Evolutionary conservation across 2,888 invertebrate species (phyloP).

Genomic region (Dioctria rufipes): DNA sequence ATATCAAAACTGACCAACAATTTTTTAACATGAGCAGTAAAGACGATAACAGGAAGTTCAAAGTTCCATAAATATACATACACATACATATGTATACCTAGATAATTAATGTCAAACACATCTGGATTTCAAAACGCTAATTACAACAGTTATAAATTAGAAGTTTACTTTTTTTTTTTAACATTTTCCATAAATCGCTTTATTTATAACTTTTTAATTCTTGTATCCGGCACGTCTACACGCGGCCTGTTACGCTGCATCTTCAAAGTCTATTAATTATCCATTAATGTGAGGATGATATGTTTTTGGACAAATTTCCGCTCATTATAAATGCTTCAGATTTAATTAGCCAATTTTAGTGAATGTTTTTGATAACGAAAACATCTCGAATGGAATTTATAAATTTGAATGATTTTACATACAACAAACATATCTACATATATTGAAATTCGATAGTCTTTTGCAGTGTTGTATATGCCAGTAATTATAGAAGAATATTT

Average conservation of each 20-base stretch:
- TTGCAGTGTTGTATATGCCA: too few relatives aligned
- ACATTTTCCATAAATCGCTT: conserved; percentile 21
- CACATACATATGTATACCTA: too few relatives aligned
- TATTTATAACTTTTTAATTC: conserved; percentile 21
- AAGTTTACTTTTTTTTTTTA: conserved; percentile 14
- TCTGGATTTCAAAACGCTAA: conserved; percentile 11
- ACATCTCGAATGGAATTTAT: too few relatives aligned
- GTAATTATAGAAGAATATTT: too few relatives aligned
- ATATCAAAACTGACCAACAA: too few relatives aligned
- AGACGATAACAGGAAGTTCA: conserved; percentile 23
- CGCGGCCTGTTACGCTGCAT: conserved; percentile 11
- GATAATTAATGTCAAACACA: background rate
- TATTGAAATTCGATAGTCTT: too few relatives aligned
- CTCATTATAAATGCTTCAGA: conserved; percentile 33
- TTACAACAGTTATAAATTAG: conserved; percentile 29
- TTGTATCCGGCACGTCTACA: conserved; percentile 1
- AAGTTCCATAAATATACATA: too few relatives aligned
- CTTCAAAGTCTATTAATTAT: conserved; percentile 22
- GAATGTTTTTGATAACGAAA: conserved; percentile 3
- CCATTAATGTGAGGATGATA: conserved; percentile 25
- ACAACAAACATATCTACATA: too few relatives aligned
- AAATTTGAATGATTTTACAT: too few relatives aligned
- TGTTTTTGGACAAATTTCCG: conserved; percentile 30
- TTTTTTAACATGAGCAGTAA: too few relatives aligned
- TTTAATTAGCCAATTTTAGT: conserved; percentile 25